Conservation (phyloP, 2,113 vertebrate genomes). For the Neotoma lepida region DNA sequence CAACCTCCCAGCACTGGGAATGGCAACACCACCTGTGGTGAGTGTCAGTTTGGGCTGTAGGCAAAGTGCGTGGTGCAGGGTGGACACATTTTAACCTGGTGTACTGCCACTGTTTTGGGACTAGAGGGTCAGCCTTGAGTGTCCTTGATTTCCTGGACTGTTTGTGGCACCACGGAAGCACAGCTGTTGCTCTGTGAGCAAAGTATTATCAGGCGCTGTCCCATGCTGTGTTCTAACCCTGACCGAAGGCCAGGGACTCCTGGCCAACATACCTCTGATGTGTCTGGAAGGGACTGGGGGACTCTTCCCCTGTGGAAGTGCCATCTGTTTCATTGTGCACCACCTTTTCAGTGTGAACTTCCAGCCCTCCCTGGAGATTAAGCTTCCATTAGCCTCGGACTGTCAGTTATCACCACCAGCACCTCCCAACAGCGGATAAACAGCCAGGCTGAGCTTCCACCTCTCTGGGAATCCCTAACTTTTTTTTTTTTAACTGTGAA, state of each 20-base stretch:
- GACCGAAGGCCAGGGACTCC: background rate
- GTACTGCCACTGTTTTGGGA: background rate
- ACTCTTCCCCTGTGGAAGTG: background rate
- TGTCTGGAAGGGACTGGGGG: background rate
- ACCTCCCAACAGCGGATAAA: background rate
- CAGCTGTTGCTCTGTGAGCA: background rate
- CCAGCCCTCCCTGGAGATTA: background rate
- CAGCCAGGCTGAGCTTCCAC: background rate
- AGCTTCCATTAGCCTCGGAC: background rate
- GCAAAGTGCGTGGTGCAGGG: background rate
- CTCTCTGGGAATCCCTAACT: conserved; percentile 58
- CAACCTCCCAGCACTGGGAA: conserved; percentile 25
- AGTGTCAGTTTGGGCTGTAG: background rate
- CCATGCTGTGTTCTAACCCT: background rate
- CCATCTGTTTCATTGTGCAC: background rate
- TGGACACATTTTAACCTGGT: background rate
- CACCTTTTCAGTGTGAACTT: conserved; percentile 2
- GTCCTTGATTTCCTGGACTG: background rate
- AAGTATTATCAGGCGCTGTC: background rate
- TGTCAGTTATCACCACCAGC: background rate
- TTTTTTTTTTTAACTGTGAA: conserved; percentile 81
- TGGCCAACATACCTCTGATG: background rate
- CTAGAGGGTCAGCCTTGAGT: background rate
- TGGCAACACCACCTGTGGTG: background rate
- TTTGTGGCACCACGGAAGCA: background rate